Conservation (phyloP, 2,888 invertebrate genomes). For the Nomada lathburiana region DNA sequence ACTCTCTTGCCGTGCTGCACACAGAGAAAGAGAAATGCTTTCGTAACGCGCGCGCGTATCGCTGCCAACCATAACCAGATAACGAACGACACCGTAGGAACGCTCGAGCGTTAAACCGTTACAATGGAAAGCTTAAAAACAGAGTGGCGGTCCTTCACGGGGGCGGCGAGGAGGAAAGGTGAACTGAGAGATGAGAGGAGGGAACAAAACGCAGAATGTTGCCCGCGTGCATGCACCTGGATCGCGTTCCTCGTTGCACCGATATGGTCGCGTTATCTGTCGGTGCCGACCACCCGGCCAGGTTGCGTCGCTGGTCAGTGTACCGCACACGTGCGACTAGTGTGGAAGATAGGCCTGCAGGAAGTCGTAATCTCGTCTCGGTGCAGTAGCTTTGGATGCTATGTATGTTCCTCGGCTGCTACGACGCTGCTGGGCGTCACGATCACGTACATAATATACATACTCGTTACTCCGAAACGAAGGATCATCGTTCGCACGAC, state of each 20-base stretch:
- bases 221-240: conserved; percentile 64
- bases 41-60: conserved; percentile 53
- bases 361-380: conserved; percentile 68
- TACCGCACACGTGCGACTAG: conserved; percentile 52
- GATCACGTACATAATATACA: conserved; percentile 13
- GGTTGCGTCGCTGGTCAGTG: conserved; percentile 43
- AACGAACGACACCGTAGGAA: conserved; percentile 53
- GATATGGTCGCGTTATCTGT: conserved; percentile 66
- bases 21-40: conserved; percentile 19
- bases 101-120: conserved; percentile 60
- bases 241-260: conserved; percentile 62
- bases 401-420: background rate
- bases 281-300: conserved; percentile 59
- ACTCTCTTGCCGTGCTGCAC: background rate
- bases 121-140: conserved; percentile 62
- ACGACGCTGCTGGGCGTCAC: conserved; percentile 24
- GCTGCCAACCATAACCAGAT: conserved; percentile 50
- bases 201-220: background rate
- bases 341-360: conserved; percentile 66
- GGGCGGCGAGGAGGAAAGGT: background rate
- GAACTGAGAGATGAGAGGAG: background rate
- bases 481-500: conserved; percentile 53
- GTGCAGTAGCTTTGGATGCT: conserved; percentile 25
- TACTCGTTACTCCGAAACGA: conserved; percentile 20
- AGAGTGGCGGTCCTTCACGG: conserved; percentile 6